A percentile compares a stretch with the other conserved stretches of the same genome.
phyloP scores from a whole-genome alignment of 2,113 vertebrate species.

The Otus sunia region DNA sequence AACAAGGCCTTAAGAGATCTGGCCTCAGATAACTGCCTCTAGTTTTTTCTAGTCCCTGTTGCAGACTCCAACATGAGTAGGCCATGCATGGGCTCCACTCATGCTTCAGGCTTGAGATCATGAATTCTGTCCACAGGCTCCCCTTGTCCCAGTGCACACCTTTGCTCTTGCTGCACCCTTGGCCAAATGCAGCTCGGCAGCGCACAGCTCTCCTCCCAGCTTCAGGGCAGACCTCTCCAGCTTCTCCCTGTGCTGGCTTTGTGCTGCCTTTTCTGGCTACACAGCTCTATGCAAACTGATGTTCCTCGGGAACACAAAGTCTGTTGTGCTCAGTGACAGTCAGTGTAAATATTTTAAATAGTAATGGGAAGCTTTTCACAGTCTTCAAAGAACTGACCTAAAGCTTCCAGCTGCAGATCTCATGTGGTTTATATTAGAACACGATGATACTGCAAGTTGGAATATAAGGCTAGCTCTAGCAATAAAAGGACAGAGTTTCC shows the following conservation, averaged over 20 bases:
- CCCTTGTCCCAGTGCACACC: neutral
- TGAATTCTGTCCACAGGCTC: neutral
- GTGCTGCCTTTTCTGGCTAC: neutral
- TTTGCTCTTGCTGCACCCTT: neutral
- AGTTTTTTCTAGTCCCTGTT: neutral
- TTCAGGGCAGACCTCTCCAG: neutral
- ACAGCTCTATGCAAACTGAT: neutral
- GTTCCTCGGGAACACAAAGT: neutral
- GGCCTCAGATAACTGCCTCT: neutral
- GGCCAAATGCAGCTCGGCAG: neutral
- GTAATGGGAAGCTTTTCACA: constrained; percentile 40
- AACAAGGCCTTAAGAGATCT: neutral
- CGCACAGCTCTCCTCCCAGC: neutral
- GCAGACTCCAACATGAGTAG: neutral
- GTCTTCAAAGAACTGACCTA: constrained; percentile 52
- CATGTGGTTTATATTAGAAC: constrained; percentile 14
- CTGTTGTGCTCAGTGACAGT: neutral
- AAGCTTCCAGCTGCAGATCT: constrained; percentile 22
- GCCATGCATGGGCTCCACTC: neutral
- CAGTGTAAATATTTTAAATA: constrained; percentile 36
- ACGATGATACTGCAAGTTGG: neutral
- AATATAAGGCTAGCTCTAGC: neutral
- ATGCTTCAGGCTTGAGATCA: neutral
- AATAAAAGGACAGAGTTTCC: neutral
- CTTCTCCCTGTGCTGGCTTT: neutral